These are phyloP conservation scores for Danio aesculapii DNA, from an alignment of 2,797 vertebrate species.

Conservation along the genomic window DNA sequence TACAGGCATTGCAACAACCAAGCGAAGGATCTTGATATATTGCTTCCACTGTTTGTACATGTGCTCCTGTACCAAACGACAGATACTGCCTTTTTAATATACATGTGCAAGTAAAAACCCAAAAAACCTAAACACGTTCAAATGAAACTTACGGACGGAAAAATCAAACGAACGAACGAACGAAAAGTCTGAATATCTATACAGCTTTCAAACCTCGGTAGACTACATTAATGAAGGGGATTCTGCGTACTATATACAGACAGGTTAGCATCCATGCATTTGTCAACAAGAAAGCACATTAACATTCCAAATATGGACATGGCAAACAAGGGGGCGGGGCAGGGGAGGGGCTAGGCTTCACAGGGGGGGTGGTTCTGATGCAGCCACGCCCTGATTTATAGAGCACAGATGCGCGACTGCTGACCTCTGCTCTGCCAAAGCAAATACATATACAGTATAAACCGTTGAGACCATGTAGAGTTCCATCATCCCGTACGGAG, in stretches of 20 bases:
- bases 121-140: constrained; percentile 52
- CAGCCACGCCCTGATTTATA: constrained; percentile 40
- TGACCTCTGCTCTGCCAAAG: constrained; percentile 47
- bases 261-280: constrained; percentile 95
- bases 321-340: constrained; percentile 62
- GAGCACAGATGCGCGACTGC: constrained; percentile 57
- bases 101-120: constrained; percentile 73
- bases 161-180: constrained; percentile 53
- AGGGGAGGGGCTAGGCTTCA: constrained; percentile 34
- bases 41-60: constrained; percentile 55
- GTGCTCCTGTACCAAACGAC: constrained; percentile 72
- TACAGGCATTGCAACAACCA: constrained; percentile 79
- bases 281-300: constrained; percentile 92
- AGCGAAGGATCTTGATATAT: constrained; percentile 69
- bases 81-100: constrained; percentile 83
- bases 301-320: constrained; percentile 90
- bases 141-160: constrained; percentile 48
- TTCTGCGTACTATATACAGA: constrained; percentile 90
- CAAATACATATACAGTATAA: constrained; percentile 45
- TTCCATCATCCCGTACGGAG: constrained; percentile 9
- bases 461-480: constrained; percentile 39
- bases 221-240: constrained; percentile 78
- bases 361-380: constrained; percentile 41
- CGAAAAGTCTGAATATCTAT: constrained; percentile 73
- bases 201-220: constrained; percentile 78